Evolutionary conservation across 2,888 invertebrate species (phyloP).

Genomic region (Tyria jacobaeae): DNA sequence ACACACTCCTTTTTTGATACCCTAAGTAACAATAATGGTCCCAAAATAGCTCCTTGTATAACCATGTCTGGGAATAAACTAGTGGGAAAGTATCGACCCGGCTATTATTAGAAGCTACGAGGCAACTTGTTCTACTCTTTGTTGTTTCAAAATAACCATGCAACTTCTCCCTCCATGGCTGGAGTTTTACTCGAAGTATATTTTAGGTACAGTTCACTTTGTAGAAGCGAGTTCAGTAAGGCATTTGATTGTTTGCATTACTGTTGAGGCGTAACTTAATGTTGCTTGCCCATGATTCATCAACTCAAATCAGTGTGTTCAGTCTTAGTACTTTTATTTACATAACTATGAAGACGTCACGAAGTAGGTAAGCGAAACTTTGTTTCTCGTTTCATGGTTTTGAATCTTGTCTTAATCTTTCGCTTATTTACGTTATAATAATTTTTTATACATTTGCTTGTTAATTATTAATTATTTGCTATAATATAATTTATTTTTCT

Average conservation of each 20-base stretch:
- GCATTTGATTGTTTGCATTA: slow-evolving; percentile 44
- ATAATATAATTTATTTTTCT: too few relatives aligned
- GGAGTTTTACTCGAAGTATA: slow-evolving; percentile 47
- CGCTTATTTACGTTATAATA: neutral
- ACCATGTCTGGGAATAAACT: slow-evolving; percentile 70
- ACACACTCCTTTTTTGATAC: slow-evolving; percentile 34
- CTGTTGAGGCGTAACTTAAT: slow-evolving; percentile 34
- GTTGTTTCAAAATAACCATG: slow-evolving; percentile 71
- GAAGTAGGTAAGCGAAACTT: slow-evolving; percentile 19
- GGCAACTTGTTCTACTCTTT: slow-evolving; percentile 74
- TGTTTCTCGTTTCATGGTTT: neutral
- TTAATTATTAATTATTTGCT: too few relatives aligned
- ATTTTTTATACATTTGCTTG: neutral
- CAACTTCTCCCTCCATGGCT: slow-evolving; percentile 58
- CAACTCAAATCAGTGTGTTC: slow-evolving; percentile 18
- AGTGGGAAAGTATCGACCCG: slow-evolving; percentile 72
- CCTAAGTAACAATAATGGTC: slow-evolving; percentile 60
- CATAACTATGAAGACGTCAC: slow-evolving; percentile 18
- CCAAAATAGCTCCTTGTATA: slow-evolving; percentile 73
- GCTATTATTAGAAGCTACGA: slow-evolving; percentile 68
- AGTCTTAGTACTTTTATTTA: slow-evolving; percentile 11
- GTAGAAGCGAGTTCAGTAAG: slow-evolving; percentile 35
- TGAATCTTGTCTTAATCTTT: neutral
- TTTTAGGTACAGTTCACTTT: slow-evolving; percentile 48
- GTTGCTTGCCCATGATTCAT: slow-evolving; percentile 29